phyloP scores from a whole-genome alignment of 2,888 invertebrate species.

The Heliconius cydno region DNA sequence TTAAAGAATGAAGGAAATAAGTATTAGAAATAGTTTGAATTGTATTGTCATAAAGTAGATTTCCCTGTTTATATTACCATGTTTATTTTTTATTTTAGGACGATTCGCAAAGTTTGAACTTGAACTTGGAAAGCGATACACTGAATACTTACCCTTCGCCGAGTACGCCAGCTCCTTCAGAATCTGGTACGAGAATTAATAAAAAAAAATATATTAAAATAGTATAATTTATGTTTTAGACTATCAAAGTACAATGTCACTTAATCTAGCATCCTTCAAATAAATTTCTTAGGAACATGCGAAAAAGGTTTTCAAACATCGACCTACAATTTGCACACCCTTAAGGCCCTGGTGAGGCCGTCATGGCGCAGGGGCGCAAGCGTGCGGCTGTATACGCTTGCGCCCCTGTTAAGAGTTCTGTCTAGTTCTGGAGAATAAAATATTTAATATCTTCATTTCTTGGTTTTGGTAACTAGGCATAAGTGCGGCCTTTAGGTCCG shows the following conservation, averaged over 20 bases:
- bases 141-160: conserved; percentile 57
- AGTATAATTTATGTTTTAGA: neutral
- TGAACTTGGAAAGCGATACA: conserved; percentile 59
- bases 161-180: conserved; percentile 55
- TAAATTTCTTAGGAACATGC: too few species aligned
- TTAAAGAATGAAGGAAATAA: neutral
- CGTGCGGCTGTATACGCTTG: too few species aligned
- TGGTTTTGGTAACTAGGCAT: too few species aligned
- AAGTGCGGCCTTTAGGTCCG: too few species aligned
- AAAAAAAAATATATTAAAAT: neutral
- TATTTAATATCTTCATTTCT: too few species aligned
- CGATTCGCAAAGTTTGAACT: conserved; percentile 48
- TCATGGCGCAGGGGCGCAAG: too few species aligned
- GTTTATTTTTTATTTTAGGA: conserved; percentile 51
- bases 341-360: too few species aligned
- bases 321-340: too few species aligned
- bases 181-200: conserved; percentile 55
- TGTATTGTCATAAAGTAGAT: neutral
- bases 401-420: too few species aligned
- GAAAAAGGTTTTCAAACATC: too few species aligned
- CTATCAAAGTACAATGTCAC: neutral
- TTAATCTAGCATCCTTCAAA: neutral
- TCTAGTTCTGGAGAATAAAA: too few species aligned
- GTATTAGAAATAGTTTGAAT: neutral
- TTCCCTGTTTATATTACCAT: neutral